A percentile compares a stretch with the other conserved stretches of the same genome.
Evolutionary conservation across 2,797 vertebrate genomes (phyloP).

Genomic region (Enoplosus armatus): DNA sequence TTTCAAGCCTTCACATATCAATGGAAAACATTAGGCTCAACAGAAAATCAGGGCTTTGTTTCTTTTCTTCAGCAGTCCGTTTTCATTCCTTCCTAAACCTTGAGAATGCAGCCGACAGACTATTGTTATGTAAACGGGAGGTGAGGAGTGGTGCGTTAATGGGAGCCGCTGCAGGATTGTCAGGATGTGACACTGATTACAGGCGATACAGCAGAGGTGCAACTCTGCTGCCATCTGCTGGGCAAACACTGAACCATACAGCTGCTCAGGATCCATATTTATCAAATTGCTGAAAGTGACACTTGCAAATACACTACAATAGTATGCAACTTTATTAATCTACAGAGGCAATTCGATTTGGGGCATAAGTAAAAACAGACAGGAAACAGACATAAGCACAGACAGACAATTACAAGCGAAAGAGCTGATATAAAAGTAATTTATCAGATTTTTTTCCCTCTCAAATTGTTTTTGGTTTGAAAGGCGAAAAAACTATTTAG

Average conservation of each 20-base stretch:
- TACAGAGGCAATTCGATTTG: no score
- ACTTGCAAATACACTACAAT: no score
- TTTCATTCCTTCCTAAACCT: slow-evolving; percentile 21
- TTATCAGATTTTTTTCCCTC: background rate
- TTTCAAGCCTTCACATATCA: slow-evolving; percentile 27
- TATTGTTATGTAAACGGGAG: slow-evolving; percentile 25
- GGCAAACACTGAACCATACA: background rate
- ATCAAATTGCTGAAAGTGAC: background rate
- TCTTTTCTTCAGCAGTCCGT: slow-evolving; percentile 2
- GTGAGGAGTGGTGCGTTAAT: slow-evolving; percentile 18
- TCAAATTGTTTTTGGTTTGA: background rate
- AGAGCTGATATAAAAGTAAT: no score
- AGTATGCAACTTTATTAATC: no score
- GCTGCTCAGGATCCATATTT: no score
- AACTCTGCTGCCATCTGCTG: slow-evolving; percentile 74
- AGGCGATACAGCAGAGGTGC: background rate
- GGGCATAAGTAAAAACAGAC: no score
- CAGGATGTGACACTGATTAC: background rate
- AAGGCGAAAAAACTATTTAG: background rate
- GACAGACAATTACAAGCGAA: no score
- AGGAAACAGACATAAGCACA: no score
- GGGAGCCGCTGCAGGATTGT: slow-evolving; percentile 15
- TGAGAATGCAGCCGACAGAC: slow-evolving; percentile 28
- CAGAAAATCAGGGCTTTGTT: slow-evolving; percentile 17
- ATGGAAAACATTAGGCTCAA: slow-evolving; percentile 9